Base-by-base conservation (phyloP, 2,113 vertebrate species). In the Rhagologus leucostigma region DNA sequence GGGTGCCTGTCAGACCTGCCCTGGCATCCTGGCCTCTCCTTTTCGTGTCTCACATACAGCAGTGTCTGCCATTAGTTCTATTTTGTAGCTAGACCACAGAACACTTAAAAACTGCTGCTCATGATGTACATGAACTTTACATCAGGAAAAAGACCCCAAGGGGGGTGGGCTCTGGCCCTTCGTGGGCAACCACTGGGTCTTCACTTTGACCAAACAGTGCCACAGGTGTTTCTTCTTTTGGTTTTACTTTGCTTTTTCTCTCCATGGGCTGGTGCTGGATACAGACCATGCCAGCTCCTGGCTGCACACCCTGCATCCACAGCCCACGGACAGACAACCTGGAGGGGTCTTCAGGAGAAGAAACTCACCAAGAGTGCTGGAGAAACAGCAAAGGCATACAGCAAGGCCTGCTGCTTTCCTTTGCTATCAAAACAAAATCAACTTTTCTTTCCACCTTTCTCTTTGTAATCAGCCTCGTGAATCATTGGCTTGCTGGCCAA, bases 161-260 rank as follows among this genome's bases (percentile, higher is more conserved):
- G 22, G 2, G 6, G 68, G 12, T 0, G 1, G 33, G 16, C 30
- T 19, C 39, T 73, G 49, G 20, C 22, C 10, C 30, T 71, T 49
- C 32, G 26, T 0, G 3, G 29, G 24, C 13, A 71, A 14, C 7
- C 13, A 6, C 1, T 1, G 1, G 10, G 6, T 55, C 22, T 41
- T 76, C 19, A 5, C 29, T 81, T 69, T 27, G 10, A 11, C 23
- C 21, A 39, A 55, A 23, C 23, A 55, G 9, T 29, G 13, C 24
- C 35, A 47, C 32, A 49, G 32, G 8, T 78, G 15, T 47, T 84
- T 57, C n/a, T 83, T 50, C 23, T 42, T 88, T 77, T 84, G 37
- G 15, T 6, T 88, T 60, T 74, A 13, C 27, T 87, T 44, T 52
- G 18, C 5, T 90, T 84, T 77, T 65, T 4, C 16, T 60, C 39